These are phyloP conservation scores for Brotula barbata DNA, from an alignment of 2,797 vertebrate genomes.

Conservation along the genomic window DNA sequence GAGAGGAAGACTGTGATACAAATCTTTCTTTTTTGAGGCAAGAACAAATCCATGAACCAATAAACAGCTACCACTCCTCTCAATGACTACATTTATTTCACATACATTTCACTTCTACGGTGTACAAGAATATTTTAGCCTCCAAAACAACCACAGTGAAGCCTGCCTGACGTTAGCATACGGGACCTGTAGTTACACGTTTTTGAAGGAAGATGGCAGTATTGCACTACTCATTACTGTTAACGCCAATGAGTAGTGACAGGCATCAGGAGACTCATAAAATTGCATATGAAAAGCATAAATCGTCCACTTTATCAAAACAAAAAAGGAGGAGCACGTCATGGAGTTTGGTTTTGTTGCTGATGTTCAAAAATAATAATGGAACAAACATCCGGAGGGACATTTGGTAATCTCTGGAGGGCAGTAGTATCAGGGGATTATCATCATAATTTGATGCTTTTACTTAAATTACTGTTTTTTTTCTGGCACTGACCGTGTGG, in stretches of 20 bases:
- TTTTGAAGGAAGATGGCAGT: slow-evolving; percentile 68
- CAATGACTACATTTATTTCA: no score
- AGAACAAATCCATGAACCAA: no score
- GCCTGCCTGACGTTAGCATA: no score
- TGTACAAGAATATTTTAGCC: no score
- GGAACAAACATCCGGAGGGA: slow-evolving; percentile 26
- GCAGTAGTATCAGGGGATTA: slow-evolving; percentile 40
- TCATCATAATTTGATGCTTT: slow-evolving; percentile 55
- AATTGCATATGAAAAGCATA: slow-evolving; percentile 46
- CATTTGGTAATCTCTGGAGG: slow-evolving; percentile 36
- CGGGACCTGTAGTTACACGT: slow-evolving; percentile 47
- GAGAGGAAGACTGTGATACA: no score
- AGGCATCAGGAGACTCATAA: slow-evolving; percentile 32
- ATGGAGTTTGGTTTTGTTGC: slow-evolving; percentile 19
- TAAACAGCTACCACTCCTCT: no score
- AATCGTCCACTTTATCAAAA: slow-evolving; percentile 47
- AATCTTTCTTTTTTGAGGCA: no score
- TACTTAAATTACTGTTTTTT: slow-evolving; percentile 45
- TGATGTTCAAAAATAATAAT: slow-evolving; percentile 17
- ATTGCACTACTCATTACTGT: slow-evolving; percentile 53
- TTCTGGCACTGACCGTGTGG: slow-evolving; percentile 41
- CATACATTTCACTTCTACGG: no score
- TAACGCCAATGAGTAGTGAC: slow-evolving; percentile 8
- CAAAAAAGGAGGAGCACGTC: slow-evolving; percentile 15
- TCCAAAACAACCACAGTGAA: no score